Base-by-base conservation (phyloP, 2,888 invertebrate species). In the Unio pictorum region DNA sequence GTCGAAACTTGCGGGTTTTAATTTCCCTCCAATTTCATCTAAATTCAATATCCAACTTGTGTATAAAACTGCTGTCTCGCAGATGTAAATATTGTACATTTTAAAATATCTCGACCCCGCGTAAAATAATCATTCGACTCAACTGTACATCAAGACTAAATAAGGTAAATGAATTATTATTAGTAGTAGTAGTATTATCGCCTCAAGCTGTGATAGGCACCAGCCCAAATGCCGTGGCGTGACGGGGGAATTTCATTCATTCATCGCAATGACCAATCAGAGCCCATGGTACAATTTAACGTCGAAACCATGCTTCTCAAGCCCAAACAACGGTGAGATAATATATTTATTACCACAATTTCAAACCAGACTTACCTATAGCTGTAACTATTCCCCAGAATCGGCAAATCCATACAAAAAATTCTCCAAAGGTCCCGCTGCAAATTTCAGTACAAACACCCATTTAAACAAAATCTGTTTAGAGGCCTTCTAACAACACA, bases 351-450 rank as follows among this genome's bases (percentile, higher is more conserved):
- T 30, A 61, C 61, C 23, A 28, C 61, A 64, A 58, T 34, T 63
- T 23, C 18, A 18, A 61, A n/a, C 15, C n/a, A 18, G 20, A 61
- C 81, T 80, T 72, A 83, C 83, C 83, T 23, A 83, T 72, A 30
- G 76, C 77, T 7, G 81, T 80, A 60, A 74, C 69, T 20, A 83
- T 72, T 28, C 83, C 83, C 68, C 76, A 73, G n/a, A 79, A 61
- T 61, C 79, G 75, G 67, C 81, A 81, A 8, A 74, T 56, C 77
- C 78, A 79, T n/a, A 78, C 72, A 62, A 76, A 75, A 55, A 76
- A 71, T 30, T 76, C 77, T 59, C 80, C 77, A 30, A 72, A 66
- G 62, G 65, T 72, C 55, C 73, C 69, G 28, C 73, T 64, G 69
- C 74, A 77, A 18, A 75, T 59, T 20, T 57, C 54, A 20, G 67